Evolutionary conservation across 2,113 vertebrate species (phyloP).

Genomic region (Caranx melampygus): DNA sequence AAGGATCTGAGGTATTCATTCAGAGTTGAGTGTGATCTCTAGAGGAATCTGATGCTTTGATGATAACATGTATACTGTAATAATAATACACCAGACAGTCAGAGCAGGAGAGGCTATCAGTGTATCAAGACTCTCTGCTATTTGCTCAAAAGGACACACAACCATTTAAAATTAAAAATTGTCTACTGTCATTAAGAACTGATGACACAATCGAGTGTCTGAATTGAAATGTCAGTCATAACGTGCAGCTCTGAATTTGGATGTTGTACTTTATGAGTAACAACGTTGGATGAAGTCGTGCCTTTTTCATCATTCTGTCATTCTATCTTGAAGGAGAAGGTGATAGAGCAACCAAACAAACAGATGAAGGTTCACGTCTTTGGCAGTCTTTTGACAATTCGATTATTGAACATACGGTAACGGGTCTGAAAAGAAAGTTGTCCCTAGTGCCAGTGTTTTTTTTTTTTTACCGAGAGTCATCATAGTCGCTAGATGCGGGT

Average conservation of each 20-base stretch:
- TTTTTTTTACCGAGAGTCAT: constrained; percentile 22
- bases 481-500: constrained; percentile 12
- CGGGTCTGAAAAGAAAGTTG: constrained; percentile 7
- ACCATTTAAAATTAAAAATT: no score
- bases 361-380: not conserved
- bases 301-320: no score
- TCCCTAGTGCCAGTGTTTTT: not conserved
- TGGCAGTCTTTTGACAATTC: not conserved
- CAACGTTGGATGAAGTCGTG: not conserved
- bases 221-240: not conserved
- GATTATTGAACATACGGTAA: not conserved
- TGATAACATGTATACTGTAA: not conserved
- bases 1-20: constrained; percentile 5
- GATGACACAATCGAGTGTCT: no score
- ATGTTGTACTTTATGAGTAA: not conserved
- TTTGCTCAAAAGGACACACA: no score
- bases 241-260: not conserved
- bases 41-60: not conserved
- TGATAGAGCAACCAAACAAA: not conserved
- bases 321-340: not conserved
- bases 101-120: no score
- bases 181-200: no score
- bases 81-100: no score
- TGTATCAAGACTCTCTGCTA: not conserved
- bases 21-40: constrained; percentile 9